Conservation (phyloP, 2,797 vertebrate species). For the Orestias chungarensis region DNA sequence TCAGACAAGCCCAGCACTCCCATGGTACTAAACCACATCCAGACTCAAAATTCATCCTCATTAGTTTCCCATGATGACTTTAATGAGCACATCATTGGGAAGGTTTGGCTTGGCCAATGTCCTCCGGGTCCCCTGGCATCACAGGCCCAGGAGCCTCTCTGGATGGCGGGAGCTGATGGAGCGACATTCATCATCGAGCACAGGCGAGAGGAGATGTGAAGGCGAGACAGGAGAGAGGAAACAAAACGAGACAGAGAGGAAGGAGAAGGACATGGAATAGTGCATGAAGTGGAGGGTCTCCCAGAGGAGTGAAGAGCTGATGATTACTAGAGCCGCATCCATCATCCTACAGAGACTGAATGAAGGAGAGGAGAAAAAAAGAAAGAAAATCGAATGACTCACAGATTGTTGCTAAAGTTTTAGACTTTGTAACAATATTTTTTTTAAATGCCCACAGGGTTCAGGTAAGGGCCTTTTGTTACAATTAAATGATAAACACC, state of each 20-base stretch:
- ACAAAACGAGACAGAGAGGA: slow-evolving; percentile 14
- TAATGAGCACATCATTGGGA: slow-evolving; percentile 63
- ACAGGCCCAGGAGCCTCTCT: slow-evolving; percentile 39
- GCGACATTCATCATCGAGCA: slow-evolving; percentile 56
- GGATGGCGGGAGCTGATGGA: slow-evolving; percentile 29
- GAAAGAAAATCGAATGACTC: not conserved
- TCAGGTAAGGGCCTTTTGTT: not conserved
- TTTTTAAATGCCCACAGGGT: not conserved
- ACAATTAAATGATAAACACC: not conserved
- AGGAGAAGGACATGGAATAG: slow-evolving; percentile 17
- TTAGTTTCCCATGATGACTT: slow-evolving; percentile 73
- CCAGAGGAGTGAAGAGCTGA: slow-evolving; percentile 30
- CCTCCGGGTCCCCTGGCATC: slow-evolving; percentile 57
- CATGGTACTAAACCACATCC: slow-evolving; percentile 45
- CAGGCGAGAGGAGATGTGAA: slow-evolving; percentile 26
- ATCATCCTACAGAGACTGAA: slow-evolving; percentile 33
- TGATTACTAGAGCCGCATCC: slow-evolving; percentile 44
- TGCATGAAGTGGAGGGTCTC: slow-evolving; percentile 37
- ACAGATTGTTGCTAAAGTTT: not conserved
- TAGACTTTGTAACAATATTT: not conserved
- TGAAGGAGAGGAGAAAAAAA: not conserved
- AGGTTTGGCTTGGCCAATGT: slow-evolving; percentile 52
- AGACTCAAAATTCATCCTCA: slow-evolving; percentile 68
- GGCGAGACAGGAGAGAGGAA: slow-evolving; percentile 18
- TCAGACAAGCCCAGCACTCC: slow-evolving; percentile 47